These are phyloP conservation scores for Microdon myrmicae DNA, from an alignment of 2,888 invertebrate genomes.

Conservation along the genomic window DNA sequence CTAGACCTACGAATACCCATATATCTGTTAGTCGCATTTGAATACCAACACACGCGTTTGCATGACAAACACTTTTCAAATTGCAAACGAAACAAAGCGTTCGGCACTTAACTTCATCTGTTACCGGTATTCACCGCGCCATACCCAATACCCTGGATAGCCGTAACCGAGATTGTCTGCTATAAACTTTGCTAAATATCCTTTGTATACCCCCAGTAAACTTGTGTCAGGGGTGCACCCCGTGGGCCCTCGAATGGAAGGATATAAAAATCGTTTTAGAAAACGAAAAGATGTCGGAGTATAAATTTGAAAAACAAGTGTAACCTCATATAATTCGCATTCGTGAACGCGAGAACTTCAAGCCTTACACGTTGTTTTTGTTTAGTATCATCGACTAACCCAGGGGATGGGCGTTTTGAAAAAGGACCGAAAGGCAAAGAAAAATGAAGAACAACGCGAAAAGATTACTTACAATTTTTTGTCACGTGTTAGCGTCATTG, in stretches of 20 bases:
- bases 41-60: not conserved
- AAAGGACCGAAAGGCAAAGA: slow-evolving; percentile 8
- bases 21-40: slow-evolving; percentile 2
- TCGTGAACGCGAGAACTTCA: slow-evolving; percentile 9
- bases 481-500: slow-evolving; percentile 66
- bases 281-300: slow-evolving; percentile 5
- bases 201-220: not conserved
- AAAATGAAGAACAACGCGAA: slow-evolving; percentile 16
- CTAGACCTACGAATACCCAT: slow-evolving; percentile 10
- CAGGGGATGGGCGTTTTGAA: too few species aligned
- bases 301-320: slow-evolving; percentile 38
- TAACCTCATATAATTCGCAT: slow-evolving; percentile 23
- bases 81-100: not conserved
- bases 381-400: too few species aligned
- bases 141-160: not conserved
- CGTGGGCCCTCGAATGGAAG: too few species aligned
- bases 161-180: slow-evolving; percentile 31
- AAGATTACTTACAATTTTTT: slow-evolving; percentile 55
- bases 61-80: slow-evolving; percentile 21
- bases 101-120: slow-evolving; percentile 35
- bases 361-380: too few species aligned
- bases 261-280: not conserved
- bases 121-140: slow-evolving; percentile 17
- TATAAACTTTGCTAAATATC: slow-evolving; percentile 33
- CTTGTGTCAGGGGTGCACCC: too few species aligned